A percentile compares a stretch with the other conserved stretches of the same genome.
Evolutionary conservation across 2,888 invertebrate species (phyloP).

Genomic region (Stegophylla sp.): DNA sequence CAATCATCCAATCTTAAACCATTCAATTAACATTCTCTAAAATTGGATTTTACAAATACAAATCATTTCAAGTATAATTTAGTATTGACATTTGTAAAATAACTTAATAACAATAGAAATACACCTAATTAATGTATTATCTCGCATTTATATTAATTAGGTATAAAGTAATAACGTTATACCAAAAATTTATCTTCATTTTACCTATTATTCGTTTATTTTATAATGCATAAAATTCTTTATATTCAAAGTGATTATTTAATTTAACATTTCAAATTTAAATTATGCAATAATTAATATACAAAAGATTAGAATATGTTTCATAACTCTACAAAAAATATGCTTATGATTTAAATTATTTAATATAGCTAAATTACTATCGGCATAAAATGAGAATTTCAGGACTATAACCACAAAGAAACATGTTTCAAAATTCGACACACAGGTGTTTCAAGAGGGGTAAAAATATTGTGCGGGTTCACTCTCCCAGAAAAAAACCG

Average conservation of each 20-base stretch:
- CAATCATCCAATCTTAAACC: constrained; percentile 54
- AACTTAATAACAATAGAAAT: too few species aligned
- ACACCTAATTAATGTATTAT: too few species aligned
- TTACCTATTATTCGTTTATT: too few species aligned
- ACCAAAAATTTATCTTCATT: too few species aligned
- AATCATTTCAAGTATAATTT: not conserved
- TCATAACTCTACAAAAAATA: not conserved
- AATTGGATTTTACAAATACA: constrained; percentile 33
- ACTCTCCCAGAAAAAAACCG: constrained; percentile 57
- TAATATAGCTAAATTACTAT: not conserved
- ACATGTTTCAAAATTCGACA: constrained; percentile 42
- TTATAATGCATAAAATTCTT: too few species aligned
- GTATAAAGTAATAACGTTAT: too few species aligned
- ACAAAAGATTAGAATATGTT: not conserved
- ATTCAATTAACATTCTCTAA: constrained; percentile 44
- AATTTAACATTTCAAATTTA: too few species aligned
- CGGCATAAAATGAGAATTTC: too few species aligned
- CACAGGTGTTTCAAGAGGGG: constrained; percentile 36
- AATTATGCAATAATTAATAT: not conserved
- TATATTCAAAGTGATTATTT: too few species aligned
- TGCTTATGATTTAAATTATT: too few species aligned
- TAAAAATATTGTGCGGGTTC: constrained; percentile 40
- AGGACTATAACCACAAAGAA: not conserved
- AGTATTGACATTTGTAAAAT: not conserved
- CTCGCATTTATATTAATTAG: too few species aligned